phyloP scores from a whole-genome alignment of 2,113 vertebrate species.

The Chaetodon trifascialis region DNA sequence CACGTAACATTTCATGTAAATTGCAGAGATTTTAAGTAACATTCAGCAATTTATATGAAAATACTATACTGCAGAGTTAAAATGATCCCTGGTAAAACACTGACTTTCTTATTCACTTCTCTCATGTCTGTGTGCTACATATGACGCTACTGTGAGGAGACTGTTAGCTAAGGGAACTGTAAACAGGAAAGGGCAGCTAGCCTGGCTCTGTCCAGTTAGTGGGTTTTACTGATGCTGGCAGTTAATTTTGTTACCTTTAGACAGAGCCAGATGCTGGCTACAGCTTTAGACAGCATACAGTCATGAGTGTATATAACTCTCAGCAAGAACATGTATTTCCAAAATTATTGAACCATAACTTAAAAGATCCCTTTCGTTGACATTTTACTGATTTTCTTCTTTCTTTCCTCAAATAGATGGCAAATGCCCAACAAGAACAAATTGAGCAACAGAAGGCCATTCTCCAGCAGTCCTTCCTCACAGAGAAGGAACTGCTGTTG shows the following conservation, averaged over 20 bases:
- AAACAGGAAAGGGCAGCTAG: neutral
- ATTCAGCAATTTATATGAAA: slow-evolving; percentile 57
- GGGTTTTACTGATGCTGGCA: neutral
- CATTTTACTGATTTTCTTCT: slow-evolving; percentile 20
- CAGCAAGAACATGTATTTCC: neutral
- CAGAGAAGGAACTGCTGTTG: slow-evolving; percentile 90
- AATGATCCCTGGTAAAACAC: neutral
- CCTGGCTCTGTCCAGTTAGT: neutral
- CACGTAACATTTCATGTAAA: slow-evolving; percentile 48
- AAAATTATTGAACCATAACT: neutral
- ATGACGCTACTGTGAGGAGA: no score
- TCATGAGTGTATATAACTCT: neutral
- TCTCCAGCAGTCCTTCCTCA: slow-evolving; percentile 90
- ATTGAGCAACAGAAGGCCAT: slow-evolving; percentile 90
- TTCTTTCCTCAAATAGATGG: slow-evolving; percentile 85
- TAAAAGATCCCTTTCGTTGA: neutral
- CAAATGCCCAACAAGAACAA: slow-evolving; percentile 89
- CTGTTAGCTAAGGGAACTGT: neutral
- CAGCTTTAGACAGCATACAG: neutral
- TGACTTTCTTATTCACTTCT: neutral
- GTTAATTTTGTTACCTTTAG: neutral
- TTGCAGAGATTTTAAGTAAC: slow-evolving; percentile 55
- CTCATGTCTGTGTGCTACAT: no score
- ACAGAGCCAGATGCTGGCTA: neutral
- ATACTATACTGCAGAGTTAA: neutral